These are phyloP conservation scores for Nerophis lumbriciformis DNA, from an alignment of 2,113 vertebrate species.

Conservation along the genomic window DNA sequence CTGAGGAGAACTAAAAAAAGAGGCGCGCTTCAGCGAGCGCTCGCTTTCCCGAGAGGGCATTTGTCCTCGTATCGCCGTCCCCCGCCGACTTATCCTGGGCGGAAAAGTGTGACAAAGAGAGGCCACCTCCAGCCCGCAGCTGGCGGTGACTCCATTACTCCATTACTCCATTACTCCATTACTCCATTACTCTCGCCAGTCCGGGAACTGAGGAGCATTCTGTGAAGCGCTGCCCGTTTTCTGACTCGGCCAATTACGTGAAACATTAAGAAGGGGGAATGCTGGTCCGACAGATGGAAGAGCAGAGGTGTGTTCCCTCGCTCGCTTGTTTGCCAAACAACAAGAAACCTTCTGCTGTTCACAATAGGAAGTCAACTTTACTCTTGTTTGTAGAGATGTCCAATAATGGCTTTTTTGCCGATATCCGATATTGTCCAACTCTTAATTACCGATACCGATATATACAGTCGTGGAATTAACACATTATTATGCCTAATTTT, in stretches of 20 bases:
- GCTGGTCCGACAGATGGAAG: conserved; percentile 71
- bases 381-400: no score
- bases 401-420: no score
- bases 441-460: no score
- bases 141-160: conserved; percentile 67
- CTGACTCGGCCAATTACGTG: conserved; percentile 75
- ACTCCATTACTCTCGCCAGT: conserved; percentile 70
- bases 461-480: no score
- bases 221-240: conserved; percentile 56
- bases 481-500: no score
- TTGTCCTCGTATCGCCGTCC: conserved; percentile 53
- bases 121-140: conserved; percentile 40
- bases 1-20: conserved; percentile 15
- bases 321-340: conserved; percentile 20
- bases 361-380: not conserved
- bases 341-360: conserved; percentile 2
- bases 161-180: no score
- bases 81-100: conserved; percentile 32
- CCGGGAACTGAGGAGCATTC: conserved; percentile 54
- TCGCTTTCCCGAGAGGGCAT: conserved; percentile 42
- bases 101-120: conserved; percentile 33
- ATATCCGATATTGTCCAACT: no score
- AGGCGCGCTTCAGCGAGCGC: conserved; percentile 43
- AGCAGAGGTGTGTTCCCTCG: conserved; percentile 56
- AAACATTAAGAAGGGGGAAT: conserved; percentile 71